Evolutionary conservation across 2,797 vertebrate species (phyloP), one percentile per base, ranked within the genome.

Genomic region (Pseudochaenichthys georgianus): DNA sequence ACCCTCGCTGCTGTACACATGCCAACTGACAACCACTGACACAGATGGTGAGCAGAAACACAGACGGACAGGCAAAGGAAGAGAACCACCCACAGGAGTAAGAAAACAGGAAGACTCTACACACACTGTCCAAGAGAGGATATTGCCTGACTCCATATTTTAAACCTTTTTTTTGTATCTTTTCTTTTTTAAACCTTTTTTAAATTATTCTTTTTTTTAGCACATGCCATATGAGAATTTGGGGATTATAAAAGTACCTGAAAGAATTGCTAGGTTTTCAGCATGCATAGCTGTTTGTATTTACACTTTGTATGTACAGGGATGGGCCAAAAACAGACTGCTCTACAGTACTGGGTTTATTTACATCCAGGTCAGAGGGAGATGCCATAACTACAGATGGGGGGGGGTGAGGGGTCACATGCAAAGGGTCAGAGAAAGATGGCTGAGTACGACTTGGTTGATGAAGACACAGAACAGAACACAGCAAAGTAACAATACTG

Each of bases 161-260:
- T 91, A 75, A 90, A 87, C 78, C 83, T 90, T 89, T 92, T 88
- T 84, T 81, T 86, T 79, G 65, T 66, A 62, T 72, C 51, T 88
- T 90, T 90, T 89, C 34, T 85, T 89, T 91, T 89, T 92, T 89
- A 72, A 79, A 65, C 78, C 28, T 87, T 89, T 89, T 91, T 87
- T 62, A 45, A 75, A 53, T 70, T 34, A 57, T 87, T 90, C 88
- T 28, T 71, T 67, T 81, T 38, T 88, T 47, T 73, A 90, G 87
- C 90, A 95, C 97, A 98, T 99, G 98, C 97, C 96, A 92, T 92
- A 94, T 94, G 93, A 94, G 94, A 94, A 92, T 95, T 91, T 88
- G 73, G 90, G 91, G 95, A 96, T 98, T 98, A 98, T 96, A 99
- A 98, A 99, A 98, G 97, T 97, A 97, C 97, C 97, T 98, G 97